Conservation (phyloP, 2,113 vertebrate species). For the Tachysurus vachellii region DNA sequence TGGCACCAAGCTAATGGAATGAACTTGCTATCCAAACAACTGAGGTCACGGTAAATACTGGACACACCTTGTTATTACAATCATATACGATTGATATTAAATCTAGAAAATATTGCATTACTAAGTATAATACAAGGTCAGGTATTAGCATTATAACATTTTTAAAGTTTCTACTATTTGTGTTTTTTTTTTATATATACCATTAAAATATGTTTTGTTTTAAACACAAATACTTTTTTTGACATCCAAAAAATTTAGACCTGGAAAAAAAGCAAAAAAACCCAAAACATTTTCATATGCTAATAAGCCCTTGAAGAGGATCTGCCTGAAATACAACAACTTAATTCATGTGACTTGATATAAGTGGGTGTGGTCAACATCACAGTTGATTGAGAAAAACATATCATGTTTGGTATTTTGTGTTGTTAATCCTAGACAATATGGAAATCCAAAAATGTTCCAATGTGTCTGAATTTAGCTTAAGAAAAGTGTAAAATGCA, state of each 20-base stretch:
- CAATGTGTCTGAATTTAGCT: background rate
- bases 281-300: background rate
- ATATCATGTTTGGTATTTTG: background rate
- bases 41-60: background rate
- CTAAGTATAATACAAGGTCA: background rate
- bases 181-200: background rate
- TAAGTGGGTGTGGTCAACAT: background rate
- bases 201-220: background rate
- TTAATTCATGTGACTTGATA: background rate
- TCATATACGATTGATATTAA: background rate
- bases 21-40: background rate
- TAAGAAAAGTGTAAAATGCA: background rate
- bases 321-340: background rate
- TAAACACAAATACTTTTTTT: background rate
- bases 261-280: background rate
- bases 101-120: background rate
- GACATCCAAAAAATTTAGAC: too few relatives aligned
- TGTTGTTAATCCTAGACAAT: background rate
- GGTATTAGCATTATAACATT: background rate
- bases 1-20: background rate
- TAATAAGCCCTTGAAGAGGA: background rate
- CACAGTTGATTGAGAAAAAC: background rate
- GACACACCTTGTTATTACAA: background rate
- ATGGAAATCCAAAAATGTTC: too few relatives aligned
- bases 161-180: background rate